Evolutionary conservation across 2,797 vertebrate species (phyloP), one percentile per base, ranked within the genome.

Genomic region (Myripristis murdjan): DNA sequence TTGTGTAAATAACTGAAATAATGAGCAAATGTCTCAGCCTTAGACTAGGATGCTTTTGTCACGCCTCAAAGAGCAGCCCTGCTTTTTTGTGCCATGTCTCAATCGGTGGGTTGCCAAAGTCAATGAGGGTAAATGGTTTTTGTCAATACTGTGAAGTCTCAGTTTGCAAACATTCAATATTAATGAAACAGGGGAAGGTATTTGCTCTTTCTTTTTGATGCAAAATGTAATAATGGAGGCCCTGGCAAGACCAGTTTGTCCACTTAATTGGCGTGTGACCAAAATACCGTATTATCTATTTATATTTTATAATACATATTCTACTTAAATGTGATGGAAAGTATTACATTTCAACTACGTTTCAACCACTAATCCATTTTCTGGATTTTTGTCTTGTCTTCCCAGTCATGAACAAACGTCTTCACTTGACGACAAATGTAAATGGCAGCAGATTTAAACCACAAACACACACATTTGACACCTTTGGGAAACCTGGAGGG

Each of bases 161-260:
- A 26, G 70, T 72, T 70, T 69, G 72, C 57, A 63, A 58, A 15
- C 41, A 39, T 37, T 18, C 55, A 41, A 69, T 72, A 64, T 76
- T 63, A 73, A 73, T 72, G 48, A 16, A 58, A 37, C 35, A 73
- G 46, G 44, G 33, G 39, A 73, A 77, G 62, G 70, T 18, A 76
- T 53, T 53, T 16, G 26, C 18, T 75, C 60, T 70, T 79, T 67
- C 48, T 72, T 52, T 79, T 70, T 72, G 69, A 72, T 86, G 55
- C 81, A 69, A 73, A 65, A 70, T 82, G 53, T 54, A 79, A 39
- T 69, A 73, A 64, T 35, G 63, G 68, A 48, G 64, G 64, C 49
- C 55, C 18, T 18, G 55, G 28, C 64, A 64, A 64, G 67, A 67
- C 71, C 66, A 48, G 49, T 46, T 51, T 31, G 46, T 46, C 64